These are phyloP conservation scores for Drosophila demipolita DNA, from an alignment of 2,888 invertebrate genomes.

Conservation along the genomic window DNA sequence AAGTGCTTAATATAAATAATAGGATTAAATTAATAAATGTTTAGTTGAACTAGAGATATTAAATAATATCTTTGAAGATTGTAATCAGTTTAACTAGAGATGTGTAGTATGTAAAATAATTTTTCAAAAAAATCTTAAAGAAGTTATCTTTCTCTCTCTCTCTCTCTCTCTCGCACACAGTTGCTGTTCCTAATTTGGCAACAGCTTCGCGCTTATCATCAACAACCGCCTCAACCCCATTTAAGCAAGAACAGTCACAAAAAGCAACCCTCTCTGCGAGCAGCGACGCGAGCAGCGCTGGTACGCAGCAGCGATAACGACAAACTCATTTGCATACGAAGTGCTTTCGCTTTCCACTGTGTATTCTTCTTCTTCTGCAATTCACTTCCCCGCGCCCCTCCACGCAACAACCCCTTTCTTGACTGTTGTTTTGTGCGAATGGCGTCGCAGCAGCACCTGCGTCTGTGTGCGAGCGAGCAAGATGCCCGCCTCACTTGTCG, in stretches of 20 bases:
- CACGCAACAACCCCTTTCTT: conserved; percentile 17
- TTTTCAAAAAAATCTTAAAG: neutral
- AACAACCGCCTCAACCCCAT: conserved; percentile 42
- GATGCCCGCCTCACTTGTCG: conserved; percentile 1
- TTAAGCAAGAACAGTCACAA: conserved; percentile 14
- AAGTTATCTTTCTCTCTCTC: neutral
- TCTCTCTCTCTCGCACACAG: neutral
- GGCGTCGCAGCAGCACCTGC: conserved; percentile 69
- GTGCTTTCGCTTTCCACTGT: conserved; percentile 75
- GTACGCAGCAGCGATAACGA: conserved; percentile 64
- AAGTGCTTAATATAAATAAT: neutral
- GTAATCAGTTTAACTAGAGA: neutral
- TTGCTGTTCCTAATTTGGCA: conserved; percentile 53
- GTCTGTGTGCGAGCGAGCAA: conserved; percentile 45
- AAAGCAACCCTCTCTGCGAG: conserved; percentile 70
- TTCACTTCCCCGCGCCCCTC: too few relatives aligned
- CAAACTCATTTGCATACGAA: conserved; percentile 79
- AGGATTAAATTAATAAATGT: neutral
- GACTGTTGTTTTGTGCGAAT: conserved; percentile 61
- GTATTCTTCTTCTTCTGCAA: neutral
- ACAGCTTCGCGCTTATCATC: conserved; percentile 66
- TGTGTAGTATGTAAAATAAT: neutral
- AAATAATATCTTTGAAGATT: neutral
- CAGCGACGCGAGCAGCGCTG: conserved; percentile 36
- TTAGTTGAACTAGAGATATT: neutral